Evolutionary conservation across 1,140 invertebrate species (phyloP).

Genomic region (Dendroctonus valens): DNA sequence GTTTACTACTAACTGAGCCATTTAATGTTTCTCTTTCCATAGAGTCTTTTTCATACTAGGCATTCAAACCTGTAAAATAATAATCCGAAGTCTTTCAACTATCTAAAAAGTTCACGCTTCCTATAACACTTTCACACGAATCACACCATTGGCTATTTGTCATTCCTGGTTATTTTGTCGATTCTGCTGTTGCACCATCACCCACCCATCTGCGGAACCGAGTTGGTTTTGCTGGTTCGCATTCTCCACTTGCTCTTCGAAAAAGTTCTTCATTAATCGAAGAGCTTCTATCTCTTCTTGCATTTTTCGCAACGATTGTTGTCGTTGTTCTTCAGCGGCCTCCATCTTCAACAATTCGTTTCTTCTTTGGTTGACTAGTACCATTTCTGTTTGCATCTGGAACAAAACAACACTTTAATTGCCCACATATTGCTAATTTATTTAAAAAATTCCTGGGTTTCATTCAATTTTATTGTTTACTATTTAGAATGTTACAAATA

Average conservation of each 20-base stretch:
- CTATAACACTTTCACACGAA: too few species aligned
- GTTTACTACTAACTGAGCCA: too few species aligned
- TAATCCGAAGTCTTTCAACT: too few species aligned
- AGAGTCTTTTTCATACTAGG: too few species aligned
- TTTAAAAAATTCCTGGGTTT: too few species aligned
- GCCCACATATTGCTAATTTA: too few species aligned
- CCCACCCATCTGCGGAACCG: constrained; percentile 48
- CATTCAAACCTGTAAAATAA: too few species aligned
- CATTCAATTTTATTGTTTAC: too few species aligned
- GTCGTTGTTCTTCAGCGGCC: constrained; percentile 63
- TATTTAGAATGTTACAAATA: too few species aligned
- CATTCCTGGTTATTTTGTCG: constrained; percentile 4
- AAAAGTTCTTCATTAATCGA: constrained; percentile 37
- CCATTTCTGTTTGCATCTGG: constrained; percentile 75
- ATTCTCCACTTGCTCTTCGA: constrained; percentile 36
- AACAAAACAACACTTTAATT: constrained; percentile 49
- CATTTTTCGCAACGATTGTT: constrained; percentile 56
- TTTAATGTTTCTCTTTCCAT: too few species aligned
- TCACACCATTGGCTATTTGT: neutral
- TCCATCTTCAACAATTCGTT: constrained; percentile 66
- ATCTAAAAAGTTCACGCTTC: too few species aligned
- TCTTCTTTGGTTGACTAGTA: constrained; percentile 66
- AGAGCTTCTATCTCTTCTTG: constrained; percentile 69
- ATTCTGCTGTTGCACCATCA: constrained; percentile 46
- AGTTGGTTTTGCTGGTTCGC: constrained; percentile 2